These are phyloP conservation scores for Onychostruthus taczanowskii DNA, from an alignment of 2,113 vertebrate species.

Conservation along the genomic window DNA sequence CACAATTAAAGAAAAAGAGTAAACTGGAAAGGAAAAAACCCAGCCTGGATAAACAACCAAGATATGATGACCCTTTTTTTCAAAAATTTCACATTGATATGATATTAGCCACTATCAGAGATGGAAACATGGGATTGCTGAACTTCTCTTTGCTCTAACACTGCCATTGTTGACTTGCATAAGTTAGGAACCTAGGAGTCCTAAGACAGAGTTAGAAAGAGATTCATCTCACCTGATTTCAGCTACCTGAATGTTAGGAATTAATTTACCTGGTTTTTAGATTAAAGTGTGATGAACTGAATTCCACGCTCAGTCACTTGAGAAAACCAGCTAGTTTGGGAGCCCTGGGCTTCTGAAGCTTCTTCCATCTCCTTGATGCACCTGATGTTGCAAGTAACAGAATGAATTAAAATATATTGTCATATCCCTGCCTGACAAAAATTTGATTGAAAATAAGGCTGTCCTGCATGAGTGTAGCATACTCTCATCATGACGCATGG, in stretches of 20 bases:
- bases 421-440: neutral
- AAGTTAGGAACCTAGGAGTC: neutral
- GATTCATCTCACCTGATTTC: neutral
- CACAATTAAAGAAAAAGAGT: neutral
- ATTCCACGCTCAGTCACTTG: neutral
- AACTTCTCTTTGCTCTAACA: neutral
- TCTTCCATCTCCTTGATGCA: neutral
- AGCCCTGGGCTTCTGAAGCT: neutral
- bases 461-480: neutral
- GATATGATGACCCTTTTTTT: neutral
- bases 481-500: neutral
- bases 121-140: neutral
- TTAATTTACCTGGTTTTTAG: neutral
- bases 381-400: neutral
- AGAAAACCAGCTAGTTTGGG: neutral
- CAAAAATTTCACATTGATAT: neutral
- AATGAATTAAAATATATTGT: neutral
- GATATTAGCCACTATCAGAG: neutral
- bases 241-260: neutral
- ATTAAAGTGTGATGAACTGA: neutral
- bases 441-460: neutral
- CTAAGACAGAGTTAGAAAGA: neutral
- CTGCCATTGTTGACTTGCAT: neutral
- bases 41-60: neutral
- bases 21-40: rapidly evolving